phyloP scores from a whole-genome alignment of 2,113 vertebrate genomes.

The Eolophus roseicapilla region DNA sequence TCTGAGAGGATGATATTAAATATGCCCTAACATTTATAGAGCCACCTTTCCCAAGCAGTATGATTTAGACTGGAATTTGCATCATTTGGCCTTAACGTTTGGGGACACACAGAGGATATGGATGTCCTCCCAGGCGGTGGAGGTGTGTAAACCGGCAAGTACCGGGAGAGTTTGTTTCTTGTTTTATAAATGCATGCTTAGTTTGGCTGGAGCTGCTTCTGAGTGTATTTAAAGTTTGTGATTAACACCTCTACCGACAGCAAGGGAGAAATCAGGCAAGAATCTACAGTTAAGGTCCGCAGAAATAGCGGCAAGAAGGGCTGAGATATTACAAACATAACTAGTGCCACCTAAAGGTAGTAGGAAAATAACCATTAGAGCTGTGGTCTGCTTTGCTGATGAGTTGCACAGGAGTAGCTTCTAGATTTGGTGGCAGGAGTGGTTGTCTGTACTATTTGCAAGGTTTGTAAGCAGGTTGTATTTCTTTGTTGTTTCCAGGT shows the following conservation, averaged over 20 bases:
- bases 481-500: background rate
- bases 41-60: background rate
- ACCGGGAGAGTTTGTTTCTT: background rate
- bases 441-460: background rate
- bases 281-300: background rate
- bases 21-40: background rate
- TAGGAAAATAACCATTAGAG: background rate
- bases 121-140: fast-evolving
- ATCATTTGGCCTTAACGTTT: background rate
- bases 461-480: fast-evolving
- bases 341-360: slow-evolving; percentile 17
- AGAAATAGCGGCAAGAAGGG: background rate
- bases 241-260: background rate
- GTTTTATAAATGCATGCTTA: background rate
- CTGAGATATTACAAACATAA: background rate
- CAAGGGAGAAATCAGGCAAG: background rate
- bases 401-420: fast-evolving
- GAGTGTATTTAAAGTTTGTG: background rate
- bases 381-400: background rate
- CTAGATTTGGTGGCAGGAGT: background rate
- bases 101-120: background rate
- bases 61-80: background rate
- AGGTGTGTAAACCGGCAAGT: background rate
- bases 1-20: background rate
- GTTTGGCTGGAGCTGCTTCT: background rate